Conservation (phyloP, 2,113 vertebrate genomes). For the Taxidea taxus region DNA sequence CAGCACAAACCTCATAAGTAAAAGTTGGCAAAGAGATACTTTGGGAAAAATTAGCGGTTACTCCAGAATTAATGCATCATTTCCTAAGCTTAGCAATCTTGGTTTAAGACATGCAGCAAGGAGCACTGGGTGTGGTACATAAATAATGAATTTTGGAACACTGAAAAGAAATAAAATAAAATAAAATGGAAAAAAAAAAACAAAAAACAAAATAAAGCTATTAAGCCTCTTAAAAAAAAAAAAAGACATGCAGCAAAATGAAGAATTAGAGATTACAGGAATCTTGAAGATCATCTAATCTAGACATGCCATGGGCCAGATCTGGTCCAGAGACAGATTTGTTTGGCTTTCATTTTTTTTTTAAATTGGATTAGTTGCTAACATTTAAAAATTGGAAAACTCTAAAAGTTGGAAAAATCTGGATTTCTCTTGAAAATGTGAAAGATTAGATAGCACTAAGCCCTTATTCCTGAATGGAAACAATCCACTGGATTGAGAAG, state of each 20-base stretch:
- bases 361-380: neutral
- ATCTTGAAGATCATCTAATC: neutral
- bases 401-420: neutral
- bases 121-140: too few species aligned
- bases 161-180: too few species aligned
- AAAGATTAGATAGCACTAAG: neutral
- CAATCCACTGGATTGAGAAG: neutral
- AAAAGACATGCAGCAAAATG: neutral
- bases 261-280: neutral
- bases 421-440: neutral
- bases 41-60: neutral
- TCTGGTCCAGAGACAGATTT: neutral
- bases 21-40: neutral
- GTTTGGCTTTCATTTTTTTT: neutral
- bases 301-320: neutral
- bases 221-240: too few species aligned
- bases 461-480: neutral
- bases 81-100: neutral
- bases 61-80: neutral
- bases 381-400: neutral
- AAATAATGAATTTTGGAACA: too few species aligned
- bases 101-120: neutral
- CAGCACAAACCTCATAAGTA: neutral
- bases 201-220: too few species aligned
- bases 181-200: too few species aligned